phyloP scores from a whole-genome alignment of 2,113 vertebrate genomes.

The Isichthys henryi region DNA sequence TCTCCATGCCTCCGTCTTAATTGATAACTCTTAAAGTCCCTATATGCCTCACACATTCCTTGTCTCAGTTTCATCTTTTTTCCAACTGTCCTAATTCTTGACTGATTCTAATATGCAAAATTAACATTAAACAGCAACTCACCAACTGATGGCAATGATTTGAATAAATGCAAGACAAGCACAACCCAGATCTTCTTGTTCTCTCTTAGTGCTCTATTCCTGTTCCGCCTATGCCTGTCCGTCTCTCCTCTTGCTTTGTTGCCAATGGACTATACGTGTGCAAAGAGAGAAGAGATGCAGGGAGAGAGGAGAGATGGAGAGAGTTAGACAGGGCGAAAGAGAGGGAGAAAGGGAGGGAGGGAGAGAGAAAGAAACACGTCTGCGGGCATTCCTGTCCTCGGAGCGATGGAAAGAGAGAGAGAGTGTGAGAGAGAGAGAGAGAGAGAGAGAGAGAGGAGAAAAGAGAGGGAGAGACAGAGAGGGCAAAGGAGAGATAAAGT shows the following conservation, averaged over 20 bases:
- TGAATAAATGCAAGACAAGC: slow-evolving; percentile 26
- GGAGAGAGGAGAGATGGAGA: slow-evolving; percentile 44
- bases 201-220: slow-evolving; percentile 45
- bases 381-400: slow-evolving; percentile 64
- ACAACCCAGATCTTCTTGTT: slow-evolving; percentile 36
- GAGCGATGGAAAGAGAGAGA: slow-evolving; percentile 45
- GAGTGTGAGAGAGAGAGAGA: slow-evolving; percentile 30
- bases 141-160: slow-evolving; percentile 36
- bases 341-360: slow-evolving; percentile 47
- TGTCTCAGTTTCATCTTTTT: not conserved
- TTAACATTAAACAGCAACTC: slow-evolving; percentile 16
- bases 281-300: slow-evolving; percentile 28
- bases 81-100: not conserved
- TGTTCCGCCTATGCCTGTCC: slow-evolving; percentile 37
- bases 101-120: not conserved
- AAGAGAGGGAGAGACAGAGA: slow-evolving; percentile 30
- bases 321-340: slow-evolving; percentile 55
- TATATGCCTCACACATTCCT: not conserved
- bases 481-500: slow-evolving; percentile 56
- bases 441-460: slow-evolving; percentile 34
- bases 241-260: slow-evolving; percentile 50
- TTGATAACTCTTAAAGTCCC: not conserved
- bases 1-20: not conserved
- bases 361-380: slow-evolving; percentile 61
- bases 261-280: slow-evolving; percentile 45